Conservation (phyloP, 2,113 vertebrate species). For the Tautogolabrus adspersus region DNA sequence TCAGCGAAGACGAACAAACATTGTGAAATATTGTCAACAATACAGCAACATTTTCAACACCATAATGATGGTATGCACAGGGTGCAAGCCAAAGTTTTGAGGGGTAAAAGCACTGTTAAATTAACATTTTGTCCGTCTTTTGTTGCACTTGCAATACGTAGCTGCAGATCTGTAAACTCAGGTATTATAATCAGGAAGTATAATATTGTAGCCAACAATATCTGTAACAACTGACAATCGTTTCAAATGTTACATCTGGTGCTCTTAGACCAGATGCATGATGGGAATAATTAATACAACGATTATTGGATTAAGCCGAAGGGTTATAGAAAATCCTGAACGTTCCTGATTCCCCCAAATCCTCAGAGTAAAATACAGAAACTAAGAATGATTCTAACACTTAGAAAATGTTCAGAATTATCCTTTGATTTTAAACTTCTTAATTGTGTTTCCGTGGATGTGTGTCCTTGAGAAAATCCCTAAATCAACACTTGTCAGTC, state of each 20-base stretch:
- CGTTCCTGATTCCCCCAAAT: not conserved
- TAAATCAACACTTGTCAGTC: not conserved
- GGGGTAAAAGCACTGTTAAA: not conserved
- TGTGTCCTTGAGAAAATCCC: constrained; percentile 1
- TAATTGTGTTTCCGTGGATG: not conserved
- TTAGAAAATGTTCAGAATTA: not conserved
- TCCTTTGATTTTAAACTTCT: not conserved
- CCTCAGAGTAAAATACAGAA: too few species aligned
- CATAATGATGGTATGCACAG: too few species aligned
- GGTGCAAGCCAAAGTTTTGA: too few species aligned
- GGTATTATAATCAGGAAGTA: too few species aligned
- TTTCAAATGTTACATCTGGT: not conserved
- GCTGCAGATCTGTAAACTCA: too few species aligned
- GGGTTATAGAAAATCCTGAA: not conserved
- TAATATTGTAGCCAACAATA: too few species aligned
- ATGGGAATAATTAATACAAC: not conserved
- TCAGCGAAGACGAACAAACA: too few species aligned
- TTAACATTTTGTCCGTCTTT: not conserved
- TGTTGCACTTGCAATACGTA: too few species aligned
- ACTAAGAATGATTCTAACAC: not conserved
- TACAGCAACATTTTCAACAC: too few species aligned
- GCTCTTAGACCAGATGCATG: not conserved
- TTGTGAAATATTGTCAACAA: too few species aligned
- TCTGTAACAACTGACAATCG: too few species aligned
- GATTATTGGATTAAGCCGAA: not conserved